Base-by-base conservation (phyloP, 2,113 vertebrate genomes). In the Salminus brasiliensis region DNA sequence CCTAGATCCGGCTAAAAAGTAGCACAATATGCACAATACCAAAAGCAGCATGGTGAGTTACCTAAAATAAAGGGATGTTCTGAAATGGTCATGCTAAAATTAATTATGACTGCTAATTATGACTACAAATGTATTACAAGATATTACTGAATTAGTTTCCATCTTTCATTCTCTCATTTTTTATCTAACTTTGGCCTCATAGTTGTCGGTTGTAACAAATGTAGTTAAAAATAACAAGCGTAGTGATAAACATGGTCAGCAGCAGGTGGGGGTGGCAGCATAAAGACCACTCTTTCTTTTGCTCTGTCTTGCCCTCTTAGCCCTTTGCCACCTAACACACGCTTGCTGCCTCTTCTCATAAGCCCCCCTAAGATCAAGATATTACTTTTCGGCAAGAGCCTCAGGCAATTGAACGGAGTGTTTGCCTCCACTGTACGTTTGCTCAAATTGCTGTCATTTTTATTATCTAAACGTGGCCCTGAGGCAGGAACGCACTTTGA, bases 381-480 rank as follows among this genome's bases (percentile, higher is more conserved):
- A 89, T 84, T 80, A 82, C 72, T 81, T 88, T 86, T 76, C 76
- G 49, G 66, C 69, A 45, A 30, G 63, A 69, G 77, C 85, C 78
- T 79, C 32, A 0, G 76, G 84, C 84, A 53, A 60, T 74, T 32
- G 21, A 73, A 83, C 27, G 49, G 81, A 79, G 70, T 84, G 78
- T 90, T 86, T 89, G 76, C 87, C 79, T 87, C 73, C 77, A 81
- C 84, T 53, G 74, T 77, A 52, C 62, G 74, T 90, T 86, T 86
- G 67, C 83, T 83, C 65, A 87, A 88, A 90, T 86, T 87, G 83
- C 76, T 78, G 79, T 83, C 60, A 85, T 86, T 86, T 87, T 86
- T 89, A 87, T 70, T 85, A 74, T 73, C 80, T 81, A 79, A 83
- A 87, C 66, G 57, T 81, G 77, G 66, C 82, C 83, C 83, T 83